phyloP scores from a whole-genome alignment of 2,888 invertebrate species.

The Pyrrhosoma nymphula region DNA sequence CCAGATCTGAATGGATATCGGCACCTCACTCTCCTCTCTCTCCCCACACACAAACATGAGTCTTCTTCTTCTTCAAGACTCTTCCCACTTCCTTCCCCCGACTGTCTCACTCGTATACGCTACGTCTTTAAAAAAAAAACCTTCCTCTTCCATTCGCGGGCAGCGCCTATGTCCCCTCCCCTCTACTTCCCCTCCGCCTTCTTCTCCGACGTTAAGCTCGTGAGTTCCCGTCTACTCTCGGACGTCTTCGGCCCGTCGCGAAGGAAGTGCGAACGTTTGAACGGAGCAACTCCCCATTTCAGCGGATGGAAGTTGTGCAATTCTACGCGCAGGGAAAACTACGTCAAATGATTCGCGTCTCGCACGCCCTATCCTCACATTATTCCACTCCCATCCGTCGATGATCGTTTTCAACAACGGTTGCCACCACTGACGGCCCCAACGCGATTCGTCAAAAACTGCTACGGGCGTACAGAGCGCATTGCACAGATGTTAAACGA shows the following conservation, averaged over 20 bases:
- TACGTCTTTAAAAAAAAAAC: background rate
- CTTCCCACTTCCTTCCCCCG: background rate
- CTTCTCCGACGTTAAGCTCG: background rate
- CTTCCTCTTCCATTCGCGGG: background rate
- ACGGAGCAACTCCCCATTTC: background rate
- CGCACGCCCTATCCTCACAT: too few species aligned
- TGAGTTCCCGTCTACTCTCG: background rate
- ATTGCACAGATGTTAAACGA: too few species aligned
- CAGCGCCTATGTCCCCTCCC: too few species aligned
- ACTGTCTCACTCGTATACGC: background rate
- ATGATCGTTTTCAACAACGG: too few species aligned
- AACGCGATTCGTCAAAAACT: too few species aligned
- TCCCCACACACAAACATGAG: background rate
- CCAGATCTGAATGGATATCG: background rate
- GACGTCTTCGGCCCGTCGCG: background rate
- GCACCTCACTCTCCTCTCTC: background rate
- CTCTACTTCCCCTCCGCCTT: background rate
- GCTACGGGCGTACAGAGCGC: too few species aligned
- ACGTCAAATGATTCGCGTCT: too few species aligned
- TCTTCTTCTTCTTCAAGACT: background rate
- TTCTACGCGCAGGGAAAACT: too few species aligned
- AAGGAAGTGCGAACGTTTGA: background rate
- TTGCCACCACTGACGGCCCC: too few species aligned
- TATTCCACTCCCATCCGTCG: too few species aligned
- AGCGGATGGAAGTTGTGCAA: background rate